Evolutionary conservation across 53 echinoderm and acorn worm genomes (phyloP).

Genomic region (Apostichopus leukothele): DNA sequence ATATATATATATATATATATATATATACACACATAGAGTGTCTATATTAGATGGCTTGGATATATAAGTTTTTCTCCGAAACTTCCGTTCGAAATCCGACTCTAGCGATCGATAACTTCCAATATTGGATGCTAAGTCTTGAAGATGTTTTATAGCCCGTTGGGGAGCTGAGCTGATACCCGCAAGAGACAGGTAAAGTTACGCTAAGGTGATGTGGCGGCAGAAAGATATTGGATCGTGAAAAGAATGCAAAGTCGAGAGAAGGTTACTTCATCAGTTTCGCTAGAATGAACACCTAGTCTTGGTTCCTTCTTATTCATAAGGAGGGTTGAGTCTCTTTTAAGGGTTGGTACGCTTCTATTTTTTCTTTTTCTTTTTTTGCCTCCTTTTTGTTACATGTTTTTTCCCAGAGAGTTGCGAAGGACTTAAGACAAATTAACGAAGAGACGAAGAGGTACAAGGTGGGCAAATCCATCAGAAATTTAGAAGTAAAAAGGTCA

Average conservation of each 20-base stretch:
- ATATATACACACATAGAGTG: background rate
- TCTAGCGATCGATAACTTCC: conserved; percentile 20
- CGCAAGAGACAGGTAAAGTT: conserved; percentile 29
- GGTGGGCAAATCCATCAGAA: too few species aligned
- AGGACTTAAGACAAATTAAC: background rate
- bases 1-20: too few species aligned
- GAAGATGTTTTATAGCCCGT: conserved; percentile 35
- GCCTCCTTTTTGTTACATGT: background rate
- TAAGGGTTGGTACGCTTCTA: background rate
- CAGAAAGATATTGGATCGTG: conserved; percentile 19
- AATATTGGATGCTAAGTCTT: conserved; percentile 36
- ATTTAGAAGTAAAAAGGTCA: too few species aligned
- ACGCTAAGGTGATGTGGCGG: conserved; percentile 27
- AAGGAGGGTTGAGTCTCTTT: background rate
- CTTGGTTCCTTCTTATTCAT: background rate
- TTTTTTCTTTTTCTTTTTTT: background rate
- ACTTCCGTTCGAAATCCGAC: conserved; percentile 23
- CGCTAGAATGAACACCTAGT: background rate
- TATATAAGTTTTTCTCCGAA: background rate
- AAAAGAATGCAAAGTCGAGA: background rate
- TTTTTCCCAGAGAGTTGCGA: background rate
- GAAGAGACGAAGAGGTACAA: too few species aligned
- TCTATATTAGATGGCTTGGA: background rate
- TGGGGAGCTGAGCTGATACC: conserved; percentile 19
- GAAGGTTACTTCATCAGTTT: background rate